These are phyloP conservation scores for Pelobates cultripes DNA, from an alignment of 2,797 vertebrate species.

Conservation along the genomic window DNA sequence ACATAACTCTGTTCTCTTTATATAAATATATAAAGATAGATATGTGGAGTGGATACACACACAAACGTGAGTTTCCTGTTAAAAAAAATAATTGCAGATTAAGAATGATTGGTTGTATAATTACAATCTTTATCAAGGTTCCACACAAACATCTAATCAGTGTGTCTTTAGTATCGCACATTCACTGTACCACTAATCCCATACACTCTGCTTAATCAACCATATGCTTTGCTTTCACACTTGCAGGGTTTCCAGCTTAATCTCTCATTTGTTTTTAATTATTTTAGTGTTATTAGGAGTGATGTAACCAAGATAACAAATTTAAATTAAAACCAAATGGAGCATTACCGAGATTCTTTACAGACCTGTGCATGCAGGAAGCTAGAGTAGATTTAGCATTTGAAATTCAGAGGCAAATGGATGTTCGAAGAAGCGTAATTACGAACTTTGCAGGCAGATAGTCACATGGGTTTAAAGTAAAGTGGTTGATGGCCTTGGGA, in stretches of 20 bases:
- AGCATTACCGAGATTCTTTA: conserved; percentile 31
- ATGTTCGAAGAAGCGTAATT: conserved; percentile 22
- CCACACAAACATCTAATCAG: conserved; percentile 48
- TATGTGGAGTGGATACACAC: no score
- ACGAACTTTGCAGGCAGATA: background rate
- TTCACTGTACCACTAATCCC: conserved; percentile 36
- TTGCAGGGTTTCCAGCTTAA: conserved; percentile 42
- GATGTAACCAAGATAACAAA: conserved; percentile 49
- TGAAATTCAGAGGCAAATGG: background rate
- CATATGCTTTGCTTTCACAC: conserved; percentile 51
- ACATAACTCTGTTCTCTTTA: no score
- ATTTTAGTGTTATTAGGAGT: conserved; percentile 44
- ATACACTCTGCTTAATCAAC: conserved; percentile 49
- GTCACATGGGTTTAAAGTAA: conserved; percentile 17
- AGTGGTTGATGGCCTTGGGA: conserved; percentile 10
- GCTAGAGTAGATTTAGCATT: background rate
- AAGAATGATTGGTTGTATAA: conserved; percentile 29
- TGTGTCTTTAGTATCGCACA: conserved; percentile 35
- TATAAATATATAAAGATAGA: no score
- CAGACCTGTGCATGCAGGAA: conserved; percentile 20
- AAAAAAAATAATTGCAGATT: background rate
- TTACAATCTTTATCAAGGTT: conserved; percentile 44
- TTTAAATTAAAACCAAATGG: conserved; percentile 44
- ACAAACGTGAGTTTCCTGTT: background rate
- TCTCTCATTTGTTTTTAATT: conserved; percentile 54